These are phyloP conservation scores for Synergus umbraculus DNA, from an alignment of 2,888 invertebrate species.

Conservation along the genomic window DNA sequence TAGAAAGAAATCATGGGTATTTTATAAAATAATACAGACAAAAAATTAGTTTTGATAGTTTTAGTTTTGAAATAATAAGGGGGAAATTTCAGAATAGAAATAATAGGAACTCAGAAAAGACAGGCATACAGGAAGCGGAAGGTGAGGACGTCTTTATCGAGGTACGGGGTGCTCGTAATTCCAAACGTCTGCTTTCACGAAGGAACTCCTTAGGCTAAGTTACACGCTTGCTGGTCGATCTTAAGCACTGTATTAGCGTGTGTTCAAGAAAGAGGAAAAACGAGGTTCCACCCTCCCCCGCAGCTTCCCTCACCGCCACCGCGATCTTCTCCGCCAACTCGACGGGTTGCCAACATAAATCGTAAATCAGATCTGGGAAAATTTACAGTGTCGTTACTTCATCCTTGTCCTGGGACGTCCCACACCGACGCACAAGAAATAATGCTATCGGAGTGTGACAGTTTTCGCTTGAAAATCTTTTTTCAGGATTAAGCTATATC, in stretches of 20 bases:
- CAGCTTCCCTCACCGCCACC: neutral
- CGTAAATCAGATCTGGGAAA: constrained; percentile 37
- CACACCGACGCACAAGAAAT: neutral
- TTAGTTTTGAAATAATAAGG: neutral
- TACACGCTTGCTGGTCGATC: constrained; percentile 16
- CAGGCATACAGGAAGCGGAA: neutral
- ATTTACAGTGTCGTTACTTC: constrained; percentile 31
- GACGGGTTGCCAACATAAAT: constrained; percentile 28
- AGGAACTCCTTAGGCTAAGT: constrained; percentile 29
- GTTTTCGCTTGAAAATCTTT: neutral
- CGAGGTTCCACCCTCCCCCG: neutral
- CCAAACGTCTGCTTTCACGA: constrained; percentile 3
- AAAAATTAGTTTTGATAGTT: neutral
- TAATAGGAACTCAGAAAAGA: neutral
- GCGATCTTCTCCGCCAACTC: constrained; percentile 18
- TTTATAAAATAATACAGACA: neutral
- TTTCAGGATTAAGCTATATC: neutral
- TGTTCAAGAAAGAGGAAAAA: constrained; percentile 27
- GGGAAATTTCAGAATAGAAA: neutral
- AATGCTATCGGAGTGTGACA: neutral
- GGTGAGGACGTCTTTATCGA: constrained; percentile 26
- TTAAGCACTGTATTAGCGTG: constrained; percentile 28
- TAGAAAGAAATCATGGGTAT: too few relatives aligned
- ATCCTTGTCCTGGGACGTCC: neutral
- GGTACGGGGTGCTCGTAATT: constrained; percentile 24